These are phyloP conservation scores for Lithophane leautieri DNA, from an alignment of 2,888 invertebrate genomes.

Conservation along the genomic window DNA sequence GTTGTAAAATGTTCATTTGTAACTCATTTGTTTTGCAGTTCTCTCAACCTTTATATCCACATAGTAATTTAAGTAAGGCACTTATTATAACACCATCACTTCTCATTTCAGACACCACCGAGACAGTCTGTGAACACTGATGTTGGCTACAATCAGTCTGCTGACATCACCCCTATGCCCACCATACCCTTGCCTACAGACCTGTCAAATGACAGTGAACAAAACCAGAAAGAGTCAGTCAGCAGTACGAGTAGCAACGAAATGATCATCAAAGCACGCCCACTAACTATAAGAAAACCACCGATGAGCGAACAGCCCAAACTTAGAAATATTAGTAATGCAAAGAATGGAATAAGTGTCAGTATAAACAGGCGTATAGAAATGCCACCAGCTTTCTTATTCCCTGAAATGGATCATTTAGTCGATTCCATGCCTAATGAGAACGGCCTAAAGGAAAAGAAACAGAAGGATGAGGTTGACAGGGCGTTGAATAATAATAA, in stretches of 20 bases:
- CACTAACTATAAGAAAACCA: slow-evolving; percentile 95
- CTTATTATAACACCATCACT: not conserved
- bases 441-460: slow-evolving; percentile 83
- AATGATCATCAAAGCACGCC: slow-evolving; percentile 94
- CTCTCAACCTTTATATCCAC: not conserved
- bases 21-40: not conserved
- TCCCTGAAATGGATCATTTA: slow-evolving; percentile 93
- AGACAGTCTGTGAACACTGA: slow-evolving; percentile 88
- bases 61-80: not conserved
- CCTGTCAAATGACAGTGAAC: slow-evolving; percentile 80
- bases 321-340: slow-evolving; percentile 91
- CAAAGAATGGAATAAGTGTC: slow-evolving; percentile 91
- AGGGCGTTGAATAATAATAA: slow-evolving; percentile 82
- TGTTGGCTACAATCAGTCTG: slow-evolving; percentile 77
- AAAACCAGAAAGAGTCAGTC: slow-evolving; percentile 85
- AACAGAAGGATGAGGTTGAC: slow-evolving; percentile 86
- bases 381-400: slow-evolving; percentile 95
- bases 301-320: slow-evolving; percentile 95
- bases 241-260: slow-evolving; percentile 82
- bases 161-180: slow-evolving; percentile 77
- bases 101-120: slow-evolving; percentile 86
- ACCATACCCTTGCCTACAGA: slow-evolving; percentile 81
- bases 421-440: slow-evolving; percentile 86
- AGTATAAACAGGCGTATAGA: slow-evolving; percentile 94
- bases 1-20: slow-evolving; percentile 6